Evolutionary conservation across 2,113 vertebrate species (phyloP), one percentile per base, ranked within the genome.

Genomic region (Candoia aspera): DNA sequence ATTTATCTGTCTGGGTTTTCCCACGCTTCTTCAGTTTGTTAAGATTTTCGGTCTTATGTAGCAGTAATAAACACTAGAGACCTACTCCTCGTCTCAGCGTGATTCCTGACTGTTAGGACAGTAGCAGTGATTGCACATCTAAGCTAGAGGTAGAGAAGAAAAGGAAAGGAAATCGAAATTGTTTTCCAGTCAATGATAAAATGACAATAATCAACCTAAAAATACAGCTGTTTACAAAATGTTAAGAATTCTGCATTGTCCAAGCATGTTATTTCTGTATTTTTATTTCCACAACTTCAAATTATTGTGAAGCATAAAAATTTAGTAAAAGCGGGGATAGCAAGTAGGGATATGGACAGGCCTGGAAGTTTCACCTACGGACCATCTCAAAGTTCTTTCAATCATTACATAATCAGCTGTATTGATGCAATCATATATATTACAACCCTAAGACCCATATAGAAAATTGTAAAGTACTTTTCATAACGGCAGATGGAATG

Each of bases 91-190:
- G n/a, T n/a, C n/a, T n/a, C n/a, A n/a, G n/a, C n/a, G n/a, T n/a
- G n/a, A n/a, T n/a, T n/a, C n/a, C n/a, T n/a, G n/a, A n/a, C n/a
- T n/a, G n/a, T n/a, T n/a, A n/a, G n/a, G n/a, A 85, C 46, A 26
- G 42, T 94, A 95, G 94, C 87, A 4, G 68, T 91, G 94, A 94
- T 94, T 96, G 95, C 33, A 91, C 58, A 92, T 95, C 94, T 95
- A 94, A 94, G 62, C 89, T 89, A 29, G 94, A 87, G 37, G 92
- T 95, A 84, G 26, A 54, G 87, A 93, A 92, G 55, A 87, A 23
- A 23, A 23, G 59, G 6, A n/a, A 0, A 4, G 84, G 33, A 37
- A 4, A 68, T 15, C 19, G 24, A 29, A 87, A 87, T 59, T 46
- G 5, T 73, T 55, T 59, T 6, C 8, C 15, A 88, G 26, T 57